phyloP scores from a whole-genome alignment of 2,113 vertebrate species.

The Pluvialis apricaria region DNA sequence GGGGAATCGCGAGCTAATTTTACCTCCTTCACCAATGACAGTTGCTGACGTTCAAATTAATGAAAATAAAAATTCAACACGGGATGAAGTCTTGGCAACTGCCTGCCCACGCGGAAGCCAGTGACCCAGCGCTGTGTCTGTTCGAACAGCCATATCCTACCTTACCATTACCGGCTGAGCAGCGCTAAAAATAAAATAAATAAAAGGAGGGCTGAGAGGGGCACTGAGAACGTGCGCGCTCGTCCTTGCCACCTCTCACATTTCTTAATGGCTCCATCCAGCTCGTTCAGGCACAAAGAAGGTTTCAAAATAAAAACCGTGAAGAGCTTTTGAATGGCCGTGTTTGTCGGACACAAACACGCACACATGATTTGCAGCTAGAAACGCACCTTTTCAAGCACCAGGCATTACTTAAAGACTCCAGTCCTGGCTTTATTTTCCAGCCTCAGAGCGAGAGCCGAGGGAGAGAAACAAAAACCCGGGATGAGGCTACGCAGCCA shows the following conservation, averaged over 20 bases:
- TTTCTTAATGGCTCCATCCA: background rate
- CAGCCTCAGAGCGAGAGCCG: background rate
- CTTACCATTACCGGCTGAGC: background rate
- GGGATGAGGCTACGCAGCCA: background rate
- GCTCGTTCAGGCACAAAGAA: conserved; percentile 21
- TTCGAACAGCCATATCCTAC: background rate
- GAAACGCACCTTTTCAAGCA: background rate
- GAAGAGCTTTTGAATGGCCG: background rate
- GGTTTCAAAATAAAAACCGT: background rate
- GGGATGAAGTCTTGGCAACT: conserved; percentile 51
- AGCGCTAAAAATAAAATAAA: conserved; percentile 13
- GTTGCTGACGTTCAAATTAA: conserved; percentile 58
- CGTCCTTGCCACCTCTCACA: background rate
- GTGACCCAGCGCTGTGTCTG: conserved; percentile 41
- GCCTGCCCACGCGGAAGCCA: conserved; percentile 52
- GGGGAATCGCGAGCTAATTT: conserved; percentile 42
- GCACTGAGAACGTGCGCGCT: background rate
- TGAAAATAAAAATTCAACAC: conserved; percentile 54
- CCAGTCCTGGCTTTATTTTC: background rate
- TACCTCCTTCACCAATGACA: conserved; percentile 51
- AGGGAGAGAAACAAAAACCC: background rate
- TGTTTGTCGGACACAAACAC: background rate
- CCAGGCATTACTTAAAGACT: background rate
- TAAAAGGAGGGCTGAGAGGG: background rate
- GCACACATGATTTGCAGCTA: fast-evolving